These are phyloP conservation scores for Palythoa heliodiscus DNA, from an alignment of 92 coral and sea anemone genomes.

Conservation along the genomic window DNA sequence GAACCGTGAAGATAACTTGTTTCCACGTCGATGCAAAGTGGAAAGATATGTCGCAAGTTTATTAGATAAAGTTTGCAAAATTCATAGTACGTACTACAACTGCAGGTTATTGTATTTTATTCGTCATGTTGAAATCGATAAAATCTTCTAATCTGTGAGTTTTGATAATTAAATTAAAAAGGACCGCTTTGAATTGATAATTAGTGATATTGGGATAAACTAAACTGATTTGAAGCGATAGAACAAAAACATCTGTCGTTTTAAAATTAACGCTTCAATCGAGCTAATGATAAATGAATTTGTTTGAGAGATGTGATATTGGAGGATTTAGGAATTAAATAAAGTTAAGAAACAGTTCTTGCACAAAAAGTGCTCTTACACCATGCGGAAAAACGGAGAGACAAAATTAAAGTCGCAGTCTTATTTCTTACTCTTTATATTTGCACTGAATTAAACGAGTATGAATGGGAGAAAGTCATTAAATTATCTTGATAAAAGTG, in stretches of 20 bases:
- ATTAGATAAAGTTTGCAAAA: too few relatives aligned
- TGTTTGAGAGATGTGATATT: background rate
- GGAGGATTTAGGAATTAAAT: background rate
- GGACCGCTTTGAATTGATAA: background rate
- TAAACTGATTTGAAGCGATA: background rate
- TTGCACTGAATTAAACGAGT: conserved; percentile 14
- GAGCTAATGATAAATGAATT: conserved; percentile 3
- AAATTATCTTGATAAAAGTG: conserved; percentile 14
- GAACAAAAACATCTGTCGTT: background rate
- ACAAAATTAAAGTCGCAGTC: background rate
- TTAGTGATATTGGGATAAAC: conserved; percentile 5
- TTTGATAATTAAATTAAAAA: background rate
- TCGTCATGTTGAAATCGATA: background rate
- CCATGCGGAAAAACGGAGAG: background rate
- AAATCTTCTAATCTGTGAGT: background rate
- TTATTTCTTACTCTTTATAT: conserved; percentile 18
- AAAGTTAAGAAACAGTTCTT: background rate
- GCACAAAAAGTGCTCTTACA: background rate
- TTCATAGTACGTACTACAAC: too few relatives aligned
- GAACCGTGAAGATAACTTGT: too few relatives aligned
- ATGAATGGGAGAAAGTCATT: conserved; percentile 22
- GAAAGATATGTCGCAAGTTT: too few relatives aligned
- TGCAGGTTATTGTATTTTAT: background rate
- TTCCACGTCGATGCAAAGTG: too few relatives aligned
- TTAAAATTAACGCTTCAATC: background rate